Evolutionary conservation across 2,888 invertebrate species (phyloP).

Genomic region (Lottia gigantea): DNA sequence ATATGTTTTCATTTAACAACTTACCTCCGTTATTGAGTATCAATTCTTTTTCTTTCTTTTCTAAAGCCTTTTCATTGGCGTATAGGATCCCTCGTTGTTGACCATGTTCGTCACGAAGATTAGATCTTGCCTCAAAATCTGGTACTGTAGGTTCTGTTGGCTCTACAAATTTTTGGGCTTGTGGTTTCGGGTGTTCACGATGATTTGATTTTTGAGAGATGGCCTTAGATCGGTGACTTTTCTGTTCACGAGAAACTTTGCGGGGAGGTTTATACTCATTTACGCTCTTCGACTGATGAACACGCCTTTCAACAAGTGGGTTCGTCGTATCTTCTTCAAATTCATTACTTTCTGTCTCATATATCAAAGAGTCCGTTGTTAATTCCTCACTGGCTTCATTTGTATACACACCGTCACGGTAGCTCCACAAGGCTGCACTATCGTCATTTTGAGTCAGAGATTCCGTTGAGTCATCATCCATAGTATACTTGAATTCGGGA

Average conservation of each 20-base stretch:
- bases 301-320: background rate
- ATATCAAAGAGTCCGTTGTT: background rate
- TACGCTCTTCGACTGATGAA: background rate
- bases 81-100: no score
- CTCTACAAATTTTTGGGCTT: conserved; percentile 6
- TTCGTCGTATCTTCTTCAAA: background rate
- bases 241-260: background rate
- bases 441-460: background rate
- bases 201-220: background rate
- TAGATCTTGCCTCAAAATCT: background rate
- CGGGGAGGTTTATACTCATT: background rate
- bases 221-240: background rate
- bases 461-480: no score
- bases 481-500: no score
- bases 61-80: no score
- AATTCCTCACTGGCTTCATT: background rate
- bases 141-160: conserved; percentile 1
- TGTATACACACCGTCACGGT: background rate
- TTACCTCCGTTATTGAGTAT: no score
- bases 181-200: no score
- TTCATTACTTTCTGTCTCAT: background rate
- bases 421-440: background rate
- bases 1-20: no score
- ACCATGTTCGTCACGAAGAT: no score
- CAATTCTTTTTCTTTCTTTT: no score